phyloP scores from a whole-genome alignment of 1,140 invertebrate genomes.

The Drosophila lini region DNA sequence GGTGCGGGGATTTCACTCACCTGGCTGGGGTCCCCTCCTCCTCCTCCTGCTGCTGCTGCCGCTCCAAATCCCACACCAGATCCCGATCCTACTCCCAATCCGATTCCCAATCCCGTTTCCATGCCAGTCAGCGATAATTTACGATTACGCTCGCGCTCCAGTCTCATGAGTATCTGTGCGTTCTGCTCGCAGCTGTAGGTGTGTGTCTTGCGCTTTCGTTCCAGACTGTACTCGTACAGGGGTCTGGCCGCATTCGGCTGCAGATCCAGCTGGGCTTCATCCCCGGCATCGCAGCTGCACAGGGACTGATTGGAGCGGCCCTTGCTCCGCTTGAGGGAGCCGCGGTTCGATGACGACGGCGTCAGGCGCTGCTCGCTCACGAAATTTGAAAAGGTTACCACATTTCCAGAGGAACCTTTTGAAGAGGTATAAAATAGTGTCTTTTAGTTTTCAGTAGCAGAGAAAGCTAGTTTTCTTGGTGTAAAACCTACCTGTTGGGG shows the following conservation, averaged over 20 bases:
- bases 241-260: constrained; percentile 77
- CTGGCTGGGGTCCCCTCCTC: constrained; percentile 48
- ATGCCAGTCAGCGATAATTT: constrained; percentile 75
- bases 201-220: constrained; percentile 79
- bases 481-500: constrained; percentile 27
- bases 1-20: constrained; percentile 57
- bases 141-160: constrained; percentile 82
- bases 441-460: no score
- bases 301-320: constrained; percentile 83
- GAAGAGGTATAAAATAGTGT: background rate
- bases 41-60: constrained; percentile 10
- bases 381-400: constrained; percentile 75
- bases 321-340: constrained; percentile 79
- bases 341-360: constrained; percentile 62
- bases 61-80: constrained; percentile 1
- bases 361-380: constrained; percentile 69
- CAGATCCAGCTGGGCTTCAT: constrained; percentile 75
- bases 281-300: constrained; percentile 80
- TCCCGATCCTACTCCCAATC: constrained; percentile 12
- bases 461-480: background rate
- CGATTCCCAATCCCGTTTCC: constrained; percentile 27
- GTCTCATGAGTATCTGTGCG: constrained; percentile 83
- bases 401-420: constrained; percentile 52
- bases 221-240: constrained; percentile 80
- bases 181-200: constrained; percentile 84